Evolutionary conservation across 2,797 vertebrate genomes (phyloP), one percentile per base, ranked within the genome.

Genomic region (Bovichtus diacanthus): DNA sequence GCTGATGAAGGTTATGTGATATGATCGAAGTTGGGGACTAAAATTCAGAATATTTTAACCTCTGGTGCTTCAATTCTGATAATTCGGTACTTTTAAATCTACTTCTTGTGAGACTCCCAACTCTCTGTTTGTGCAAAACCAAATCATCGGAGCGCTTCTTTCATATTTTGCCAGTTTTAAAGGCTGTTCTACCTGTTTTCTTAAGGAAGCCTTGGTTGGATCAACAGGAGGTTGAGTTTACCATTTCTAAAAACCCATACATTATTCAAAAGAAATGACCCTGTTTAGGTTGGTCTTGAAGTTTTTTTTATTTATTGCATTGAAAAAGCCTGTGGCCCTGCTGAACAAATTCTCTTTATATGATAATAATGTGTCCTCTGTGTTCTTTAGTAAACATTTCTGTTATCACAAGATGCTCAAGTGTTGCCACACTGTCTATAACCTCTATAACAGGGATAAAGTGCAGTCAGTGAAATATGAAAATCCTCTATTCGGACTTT

Each of bases 181-280:
- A 62, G 21, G 8, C 18, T 25, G 10, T 27, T 38, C 43, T 62
- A 2, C 74, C 39, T 39, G 23, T 47, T 72, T 23, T 69, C 15
- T 27, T 49, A n/a, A 21, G 19, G 60, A 62, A 72, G 59, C 79
- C 75, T 80, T 83, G 85, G 69, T 68, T 18, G 9, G 55, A 46
- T 51, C 29, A 53, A 51, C 6, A 29, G 34, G 47, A 74, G 61
- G 34, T 55, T 56, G 29, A 64, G 11, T 49, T 51, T 41, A 18
- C 23, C 34, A 16, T 79, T 56, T 68, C 41, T 58, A 50, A 21
- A 70, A 78, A 51, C 12, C 19, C 49, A 36, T 1, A 43, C 65
- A 44, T 60, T 46, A 54, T 80, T 61, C 43, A 13, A 62, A 59
- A 55, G 7, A 51, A 62, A 62, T 50, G 29, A 56, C 49, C 56